Evolutionary conservation across 2,797 vertebrate genomes (phyloP), one percentile per base, ranked within the genome.

Genomic region (Falco novaeseelandiae): DNA sequence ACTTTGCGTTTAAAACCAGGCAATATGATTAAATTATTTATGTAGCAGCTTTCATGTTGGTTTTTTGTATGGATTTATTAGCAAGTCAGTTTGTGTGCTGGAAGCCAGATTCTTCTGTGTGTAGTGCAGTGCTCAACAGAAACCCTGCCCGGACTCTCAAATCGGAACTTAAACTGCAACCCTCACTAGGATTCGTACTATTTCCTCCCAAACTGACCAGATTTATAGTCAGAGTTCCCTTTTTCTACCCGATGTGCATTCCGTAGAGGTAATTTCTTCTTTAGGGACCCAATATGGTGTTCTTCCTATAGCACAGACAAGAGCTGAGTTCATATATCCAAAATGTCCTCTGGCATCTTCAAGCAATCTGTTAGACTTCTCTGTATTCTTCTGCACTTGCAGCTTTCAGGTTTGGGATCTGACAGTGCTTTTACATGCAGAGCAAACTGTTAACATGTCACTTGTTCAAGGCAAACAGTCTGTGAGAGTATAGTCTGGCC

Each of bases 1-100:
- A 78, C 58, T 76, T 88, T 65, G 32, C 74, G 46, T 91, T 95
- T 91, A 81, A 93, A 91, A 87, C 18, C 69, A 74, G 36, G 72
- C 34, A 61, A 88, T 74, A 20, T 51, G 27, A 57, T 54, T 91
- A 71, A 87, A 78, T 89, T 89, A 74, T 93, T 91, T 69, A 89
- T 58, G 34, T 63, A 79, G 38, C 52, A 74, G 49, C 44, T 91
- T 96, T 94, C 44, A 51, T 59, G 49, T 72, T 72, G 10, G 1
- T 10, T 66, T 62, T 91, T 71, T 51, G 21, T 86, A 1, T 62
- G 40, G 74, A 57, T 82, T 82, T 80, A 70, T 80, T 83, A 91
- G 42, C 2, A 1, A 42, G 57, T 78, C 76, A 44, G 29, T 79
- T 61, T 32, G n/a, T 55, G 48, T 40, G 32, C 58, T 93, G 38